Percentiles rank a stretch among this genome's conserved stretches.
phyloP scores from a whole-genome alignment of 2,797 vertebrate species.

The Nasua narica region DNA sequence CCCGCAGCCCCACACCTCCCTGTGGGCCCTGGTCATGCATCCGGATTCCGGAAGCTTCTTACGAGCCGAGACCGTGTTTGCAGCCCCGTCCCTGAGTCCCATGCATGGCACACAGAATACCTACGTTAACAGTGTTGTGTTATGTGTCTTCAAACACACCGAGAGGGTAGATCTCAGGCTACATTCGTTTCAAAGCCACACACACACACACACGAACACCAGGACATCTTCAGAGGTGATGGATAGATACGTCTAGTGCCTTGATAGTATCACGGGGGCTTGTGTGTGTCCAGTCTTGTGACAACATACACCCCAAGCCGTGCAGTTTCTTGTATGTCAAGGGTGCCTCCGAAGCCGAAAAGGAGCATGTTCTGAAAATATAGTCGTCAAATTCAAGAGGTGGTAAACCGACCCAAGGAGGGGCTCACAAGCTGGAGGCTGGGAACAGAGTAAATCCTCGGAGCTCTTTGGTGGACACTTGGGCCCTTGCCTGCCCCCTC shows the following conservation, averaged over 20 bases:
- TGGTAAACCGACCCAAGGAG: not conserved
- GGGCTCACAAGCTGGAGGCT: fast-evolving
- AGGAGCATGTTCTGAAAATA: not conserved
- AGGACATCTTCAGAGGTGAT: not conserved
- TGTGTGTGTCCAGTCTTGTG: not conserved
- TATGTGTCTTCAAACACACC: not conserved
- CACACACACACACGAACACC: not conserved
- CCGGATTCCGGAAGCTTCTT: not conserved
- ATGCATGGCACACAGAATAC: not conserved
- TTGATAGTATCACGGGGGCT: not conserved
- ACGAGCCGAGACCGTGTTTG: not conserved
- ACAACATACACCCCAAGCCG: too few relatives aligned
- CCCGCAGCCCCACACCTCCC: not conserved
- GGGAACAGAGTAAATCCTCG: fast-evolving
- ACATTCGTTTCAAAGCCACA: not conserved
- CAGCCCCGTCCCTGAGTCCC: not conserved
- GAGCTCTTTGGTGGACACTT: fast-evolving
- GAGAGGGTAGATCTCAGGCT: not conserved
- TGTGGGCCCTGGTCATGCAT: not conserved
- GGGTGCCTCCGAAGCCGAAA: not conserved
- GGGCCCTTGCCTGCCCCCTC: not conserved
- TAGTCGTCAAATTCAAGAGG: too few relatives aligned
- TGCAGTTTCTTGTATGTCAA: not conserved
- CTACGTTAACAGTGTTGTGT: not conserved
- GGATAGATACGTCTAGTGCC: not conserved